Evolutionary conservation across 2,113 vertebrate genomes (phyloP), one percentile per base, ranked within the genome.

Genomic region (Ptyas mucosa): DNA sequence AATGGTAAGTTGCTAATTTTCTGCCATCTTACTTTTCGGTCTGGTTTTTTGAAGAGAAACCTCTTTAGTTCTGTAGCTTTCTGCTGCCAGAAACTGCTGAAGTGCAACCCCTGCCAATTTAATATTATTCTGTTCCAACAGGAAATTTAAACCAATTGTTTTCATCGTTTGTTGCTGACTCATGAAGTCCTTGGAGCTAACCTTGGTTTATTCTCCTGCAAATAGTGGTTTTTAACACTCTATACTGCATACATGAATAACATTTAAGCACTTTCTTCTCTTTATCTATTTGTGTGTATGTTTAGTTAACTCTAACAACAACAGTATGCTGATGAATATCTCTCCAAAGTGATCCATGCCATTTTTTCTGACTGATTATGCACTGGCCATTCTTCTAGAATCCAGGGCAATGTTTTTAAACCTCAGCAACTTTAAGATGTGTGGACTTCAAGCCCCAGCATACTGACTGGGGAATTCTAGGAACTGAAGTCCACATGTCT

Each of bases 121-220:
- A 92, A 94, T 55, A 94, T 94, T 91, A 34, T 94, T 91, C 69
- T 87, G 20, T 55, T 49, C 93, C 89, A 49, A 75, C 29, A 21
- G 57, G 81, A 92, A 92, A 90, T 90, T 86, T 87, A 87, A 90
- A 94, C 81, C 88, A 87, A 90, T 94, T 92, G 88, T 90, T 92
- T 94, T 64, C 57, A 75, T 90, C 49, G 39, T 92, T 93, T 89
- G 51, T 75, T 86, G 91, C 81, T 90, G 93, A 94, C 57, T 90
- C 57, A 89, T 81, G 51, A 61, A 87, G 69, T 92, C 81, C 88
- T 92, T 92, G 91, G 34, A 87, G 91, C n/a, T 58, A 94, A 92
- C 85, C 81, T 87, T 87, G 85, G 88, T 75, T 92, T 61, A 86
- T 64, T 94, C 55, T 91, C 87, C 34, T 51, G 91, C 89, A 54